Evolutionary conservation across 2,888 invertebrate species (phyloP).

Genomic region (Trissoscelio sp.): DNA sequence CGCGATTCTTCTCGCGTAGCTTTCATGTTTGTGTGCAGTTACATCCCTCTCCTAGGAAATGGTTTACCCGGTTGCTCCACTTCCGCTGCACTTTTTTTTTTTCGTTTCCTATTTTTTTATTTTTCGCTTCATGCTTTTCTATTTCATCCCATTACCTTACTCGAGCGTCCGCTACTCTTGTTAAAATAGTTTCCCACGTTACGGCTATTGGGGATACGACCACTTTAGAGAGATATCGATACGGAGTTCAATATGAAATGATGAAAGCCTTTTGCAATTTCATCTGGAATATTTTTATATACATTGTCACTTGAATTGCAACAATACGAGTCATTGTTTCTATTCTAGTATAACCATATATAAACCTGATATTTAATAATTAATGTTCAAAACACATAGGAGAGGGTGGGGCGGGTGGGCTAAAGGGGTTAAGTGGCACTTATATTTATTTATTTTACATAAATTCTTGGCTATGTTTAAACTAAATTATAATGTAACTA

Average conservation of each 20-base stretch:
- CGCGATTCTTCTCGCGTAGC: conserved; percentile 72
- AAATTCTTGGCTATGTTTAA: too few species aligned
- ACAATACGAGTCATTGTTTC: background rate
- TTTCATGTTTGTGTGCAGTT: conserved; percentile 62
- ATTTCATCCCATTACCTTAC: conserved; percentile 40
- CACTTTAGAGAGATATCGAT: conserved; percentile 60
- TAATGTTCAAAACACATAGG: too few species aligned
- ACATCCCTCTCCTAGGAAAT: conserved; percentile 61
- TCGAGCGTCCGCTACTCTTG: conserved; percentile 56
- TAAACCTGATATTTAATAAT: too few species aligned
- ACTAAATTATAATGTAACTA: too few species aligned
- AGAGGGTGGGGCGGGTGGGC: too few species aligned
- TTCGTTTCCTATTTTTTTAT: conserved; percentile 13
- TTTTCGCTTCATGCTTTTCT: conserved; percentile 48
- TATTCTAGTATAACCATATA: background rate
- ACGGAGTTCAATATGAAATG: conserved; percentile 57
- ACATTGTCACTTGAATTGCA: conserved; percentile 9
- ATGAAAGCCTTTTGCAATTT: conserved; percentile 59
- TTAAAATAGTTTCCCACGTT: conserved; percentile 77
- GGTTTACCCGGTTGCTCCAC: conserved; percentile 58
- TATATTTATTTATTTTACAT: too few species aligned
- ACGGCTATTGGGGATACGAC: conserved; percentile 69
- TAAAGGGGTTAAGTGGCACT: too few species aligned
- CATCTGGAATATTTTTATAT: conserved; percentile 49
- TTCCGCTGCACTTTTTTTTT: conserved; percentile 44